phyloP scores from a whole-genome alignment of 2,113 vertebrate species.

The Rhabdomys dilectus region DNA sequence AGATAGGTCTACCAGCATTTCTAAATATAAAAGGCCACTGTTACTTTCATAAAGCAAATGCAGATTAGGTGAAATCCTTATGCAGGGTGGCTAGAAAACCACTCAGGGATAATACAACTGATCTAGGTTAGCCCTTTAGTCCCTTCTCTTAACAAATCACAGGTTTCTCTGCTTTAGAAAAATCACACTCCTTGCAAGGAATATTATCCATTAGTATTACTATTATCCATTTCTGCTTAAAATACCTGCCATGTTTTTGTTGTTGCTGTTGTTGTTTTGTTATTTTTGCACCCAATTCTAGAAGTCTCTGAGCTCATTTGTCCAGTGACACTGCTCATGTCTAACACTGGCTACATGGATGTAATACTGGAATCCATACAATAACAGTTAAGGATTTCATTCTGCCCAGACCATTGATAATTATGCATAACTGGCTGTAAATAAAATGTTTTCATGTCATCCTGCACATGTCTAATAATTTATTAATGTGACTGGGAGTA shows the following conservation, averaged over 20 bases:
- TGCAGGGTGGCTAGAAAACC: accelerated
- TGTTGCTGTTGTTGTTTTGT: neutral
- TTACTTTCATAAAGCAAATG: neutral
- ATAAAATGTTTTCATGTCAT: neutral
- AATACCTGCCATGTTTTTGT: neutral
- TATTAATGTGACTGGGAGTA: neutral
- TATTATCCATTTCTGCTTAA: neutral
- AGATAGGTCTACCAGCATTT: too few species aligned
- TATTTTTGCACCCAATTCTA: neutral
- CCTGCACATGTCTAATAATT: neutral
- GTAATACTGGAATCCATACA: neutral
- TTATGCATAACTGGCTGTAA: neutral
- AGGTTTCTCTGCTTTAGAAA: neutral
- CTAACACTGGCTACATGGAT: neutral
- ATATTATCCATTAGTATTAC: too few species aligned
- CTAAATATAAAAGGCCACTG: too few species aligned
- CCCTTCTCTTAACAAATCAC: neutral
- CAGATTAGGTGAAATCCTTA: neutral
- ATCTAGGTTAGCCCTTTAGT: neutral
- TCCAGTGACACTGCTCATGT: neutral
- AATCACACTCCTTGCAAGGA: neutral
- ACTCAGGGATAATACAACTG: neutral
- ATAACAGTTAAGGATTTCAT: neutral
- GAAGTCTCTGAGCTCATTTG: neutral
- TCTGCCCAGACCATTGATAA: neutral